Evolutionary conservation across 2,113 vertebrate genomes (phyloP).

Genomic region (Coptodon bakossiorum): DNA sequence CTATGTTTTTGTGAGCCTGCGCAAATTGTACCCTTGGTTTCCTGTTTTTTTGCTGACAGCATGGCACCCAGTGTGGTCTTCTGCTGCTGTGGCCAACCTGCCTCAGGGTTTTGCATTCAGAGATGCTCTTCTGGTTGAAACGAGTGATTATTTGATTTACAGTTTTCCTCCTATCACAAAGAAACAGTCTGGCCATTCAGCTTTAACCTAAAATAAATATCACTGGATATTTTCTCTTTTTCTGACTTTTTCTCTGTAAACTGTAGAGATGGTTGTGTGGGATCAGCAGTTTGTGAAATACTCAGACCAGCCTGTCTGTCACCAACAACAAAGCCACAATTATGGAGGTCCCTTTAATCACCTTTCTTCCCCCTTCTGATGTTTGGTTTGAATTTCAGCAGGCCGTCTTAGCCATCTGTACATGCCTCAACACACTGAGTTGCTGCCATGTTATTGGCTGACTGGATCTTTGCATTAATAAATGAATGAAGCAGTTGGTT

Average conservation of each 20-base stretch:
- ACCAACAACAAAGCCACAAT: not conserved
- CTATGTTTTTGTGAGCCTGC: not conserved
- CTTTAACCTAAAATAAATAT: not conserved
- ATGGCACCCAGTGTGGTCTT: not conserved
- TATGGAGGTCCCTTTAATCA: accelerated
- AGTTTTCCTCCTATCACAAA: not conserved
- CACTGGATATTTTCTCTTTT: not conserved
- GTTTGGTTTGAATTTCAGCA: not conserved
- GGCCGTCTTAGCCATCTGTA: accelerated
- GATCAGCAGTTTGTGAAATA: not conserved
- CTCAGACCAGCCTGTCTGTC: not conserved
- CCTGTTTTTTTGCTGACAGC: not conserved
- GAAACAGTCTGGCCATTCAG: not conserved
- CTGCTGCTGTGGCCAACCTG: not conserved
- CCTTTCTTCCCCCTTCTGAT: not conserved
- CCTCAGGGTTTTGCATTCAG: not conserved
- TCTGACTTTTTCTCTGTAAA: not conserved
- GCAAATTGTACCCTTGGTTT: not conserved
- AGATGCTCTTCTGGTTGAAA: not conserved
- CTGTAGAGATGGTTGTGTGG: not conserved
- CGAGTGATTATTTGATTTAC: not conserved
- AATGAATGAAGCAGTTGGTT: not conserved
- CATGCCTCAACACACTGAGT: accelerated
- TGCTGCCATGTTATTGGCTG: not conserved
- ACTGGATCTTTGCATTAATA: not conserved